Base-by-base conservation (phyloP, 1,140 invertebrate species). In the Atta colombica region DNA sequence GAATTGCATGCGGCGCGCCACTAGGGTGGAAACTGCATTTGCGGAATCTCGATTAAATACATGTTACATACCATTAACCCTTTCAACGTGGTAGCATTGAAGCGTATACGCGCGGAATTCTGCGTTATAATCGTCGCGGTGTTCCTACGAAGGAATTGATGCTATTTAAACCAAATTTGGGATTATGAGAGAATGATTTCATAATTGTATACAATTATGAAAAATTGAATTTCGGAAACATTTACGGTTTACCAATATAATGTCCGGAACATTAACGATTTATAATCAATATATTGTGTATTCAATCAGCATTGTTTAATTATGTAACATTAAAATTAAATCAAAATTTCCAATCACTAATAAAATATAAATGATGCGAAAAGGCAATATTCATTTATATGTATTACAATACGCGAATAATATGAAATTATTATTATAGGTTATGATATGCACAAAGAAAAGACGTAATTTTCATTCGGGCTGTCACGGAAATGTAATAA, bases 1-100 rank as follows among this genome's bases (percentile, higher is more conserved):
- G 68, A 74, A 82, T 82, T 61, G 68, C 55, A 69, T 25, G 25
- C 60, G 55, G 80, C 69, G 68, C 39, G 80, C 80, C 53, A 18
- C 39, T 69, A 18, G 55, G 21, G 12, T 74, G 68, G 80, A 82
- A 74, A 65, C 80, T 82, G 68, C 68, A 82, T 74, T 82, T 61
- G 80, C 55, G 80, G 80, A 82, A 82, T 82, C 80, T 74, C 80
- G 80, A 82, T 82, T 82, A 82, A 82, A 82, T 82, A 74, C 80
- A 82, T 60, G 80, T 82, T 82, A 82, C 68, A 74, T 82, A 60
- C 80, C 80, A 82, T 82, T 82, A 82, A 82, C 80, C 80, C 80
- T 82, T 82, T 82, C 80, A 82, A 74, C 68, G 7, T 31, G 68
- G 25, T 74, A 61, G 39, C 55, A 60, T 61, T 35, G 68, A 61